A percentile compares a stretch with the other conserved stretches of the same genome.
phyloP scores from a whole-genome alignment of 2,113 vertebrate genomes.

The Nesoenas mayeri region DNA sequence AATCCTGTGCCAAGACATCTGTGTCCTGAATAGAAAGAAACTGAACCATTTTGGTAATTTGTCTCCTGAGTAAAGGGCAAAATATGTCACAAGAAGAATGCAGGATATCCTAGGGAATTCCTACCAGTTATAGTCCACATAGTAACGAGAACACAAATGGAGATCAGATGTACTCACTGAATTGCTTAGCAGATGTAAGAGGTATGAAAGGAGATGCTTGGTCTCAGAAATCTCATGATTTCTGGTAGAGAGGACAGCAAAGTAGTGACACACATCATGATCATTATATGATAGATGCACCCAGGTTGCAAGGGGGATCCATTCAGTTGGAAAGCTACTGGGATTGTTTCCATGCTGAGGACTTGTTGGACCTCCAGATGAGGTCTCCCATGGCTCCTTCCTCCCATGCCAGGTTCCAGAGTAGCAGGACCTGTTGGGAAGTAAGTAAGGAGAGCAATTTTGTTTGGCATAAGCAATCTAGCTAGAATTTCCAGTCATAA shows the following conservation, averaged over 20 bases:
- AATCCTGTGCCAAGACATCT: slow-evolving; percentile 42
- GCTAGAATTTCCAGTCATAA: background rate
- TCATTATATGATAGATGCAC: background rate
- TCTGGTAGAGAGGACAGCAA: background rate
- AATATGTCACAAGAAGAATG: slow-evolving; percentile 21
- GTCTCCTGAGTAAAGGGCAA: slow-evolving; percentile 14
- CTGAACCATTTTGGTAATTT: background rate
- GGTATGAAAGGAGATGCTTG: background rate
- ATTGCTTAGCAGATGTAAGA: background rate
- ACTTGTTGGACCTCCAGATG: background rate
- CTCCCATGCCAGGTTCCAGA: accelerated
- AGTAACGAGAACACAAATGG: background rate
- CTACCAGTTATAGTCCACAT: background rate
- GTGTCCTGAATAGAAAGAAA: slow-evolving; percentile 23
- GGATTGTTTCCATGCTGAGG: background rate
- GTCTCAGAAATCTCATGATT: background rate
- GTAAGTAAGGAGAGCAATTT: background rate
- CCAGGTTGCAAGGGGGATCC: background rate
- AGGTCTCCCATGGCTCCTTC: background rate
- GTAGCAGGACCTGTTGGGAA: accelerated
- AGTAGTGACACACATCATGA: background rate
- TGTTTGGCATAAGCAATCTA: background rate
- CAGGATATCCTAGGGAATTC: slow-evolving; percentile 50
- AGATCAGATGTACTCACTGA: background rate
- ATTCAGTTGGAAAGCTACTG: background rate